Evolutionary conservation across 2,888 invertebrate species (phyloP), one percentile per base, ranked within the genome.

Genomic region (Yponomeuta plumbellus): DNA sequence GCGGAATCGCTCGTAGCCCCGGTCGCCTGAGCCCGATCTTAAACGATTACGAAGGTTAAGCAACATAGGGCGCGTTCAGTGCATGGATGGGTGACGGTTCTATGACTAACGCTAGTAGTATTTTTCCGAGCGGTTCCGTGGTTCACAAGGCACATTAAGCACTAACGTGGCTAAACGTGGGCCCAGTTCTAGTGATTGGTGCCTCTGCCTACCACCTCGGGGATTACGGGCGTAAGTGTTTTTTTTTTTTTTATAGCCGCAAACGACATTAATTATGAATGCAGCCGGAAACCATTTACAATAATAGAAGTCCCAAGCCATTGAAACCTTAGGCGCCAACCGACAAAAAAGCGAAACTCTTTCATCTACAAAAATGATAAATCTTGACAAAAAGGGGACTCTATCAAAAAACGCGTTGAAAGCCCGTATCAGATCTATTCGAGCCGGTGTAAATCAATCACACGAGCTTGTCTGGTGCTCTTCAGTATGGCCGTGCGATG

Each of bases 301-400:
- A 72, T 72, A 76, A 80, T 85, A 85, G 78, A 86, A 79, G 74
- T 62, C 77, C 69, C 74, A 74, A 68, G 69, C 69, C 72, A 59
- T 40, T 72, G 73, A 74, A 73, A 71, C 69, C 69, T 69, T 69
- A 76, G 81, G 83, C 86, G 85, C 84, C 84, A 70, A 57, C 66
- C 68, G 77, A 79, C 81, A 83, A 84, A 84, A 85, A 77, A 61
- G 17, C n/a, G 8, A 23, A 13, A 20, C 73, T 75, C 81, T 84
- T 85, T 85, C 84, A 85, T 84, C 84, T 85, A 73, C 63, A 57
- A 73, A 80, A 78, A 81, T 83, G 81, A 84, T 84, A 79, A 81
- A 86, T 80, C 76, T 74, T 72, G 44, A 57, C 73, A 76, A 79
- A 80, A 80, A 79, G 77, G 74, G 70, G 70, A 52, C 44, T 52